Evolutionary conservation across 2,113 vertebrate genomes (phyloP).

Genomic region (Orientallactaga bullata): DNA sequence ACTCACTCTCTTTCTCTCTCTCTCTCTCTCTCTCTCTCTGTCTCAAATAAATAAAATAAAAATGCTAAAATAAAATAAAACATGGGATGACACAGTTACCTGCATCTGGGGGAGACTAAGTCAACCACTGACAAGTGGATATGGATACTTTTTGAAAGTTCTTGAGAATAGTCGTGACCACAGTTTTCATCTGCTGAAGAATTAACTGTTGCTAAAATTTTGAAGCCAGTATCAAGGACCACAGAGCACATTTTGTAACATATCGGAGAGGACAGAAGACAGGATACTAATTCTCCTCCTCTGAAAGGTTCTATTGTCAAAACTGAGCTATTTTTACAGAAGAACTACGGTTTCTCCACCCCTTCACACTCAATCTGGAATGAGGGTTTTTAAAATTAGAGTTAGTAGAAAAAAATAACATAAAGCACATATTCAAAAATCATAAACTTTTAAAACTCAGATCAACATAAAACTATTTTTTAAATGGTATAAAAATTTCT

Average conservation of each 20-base stretch:
- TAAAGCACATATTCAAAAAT: neutral
- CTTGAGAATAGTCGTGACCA: neutral
- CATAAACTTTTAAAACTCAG: neutral
- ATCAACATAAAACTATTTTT: neutral
- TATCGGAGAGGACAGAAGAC: neutral
- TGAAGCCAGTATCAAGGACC: neutral
- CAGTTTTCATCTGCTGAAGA: neutral
- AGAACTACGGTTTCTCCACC: neutral
- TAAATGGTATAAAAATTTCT: neutral
- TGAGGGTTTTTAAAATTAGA: neutral
- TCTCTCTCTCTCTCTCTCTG: too few relatives aligned
- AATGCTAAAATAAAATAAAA: too few relatives aligned
- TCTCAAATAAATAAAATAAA: too few relatives aligned
- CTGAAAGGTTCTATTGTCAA: neutral
- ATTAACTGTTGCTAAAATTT: neutral
- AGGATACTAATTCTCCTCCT: neutral
- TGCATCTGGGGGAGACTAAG: neutral
- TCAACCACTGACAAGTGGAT: neutral
- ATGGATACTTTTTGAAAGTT: neutral
- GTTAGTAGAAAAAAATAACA: neutral
- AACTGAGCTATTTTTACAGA: neutral
- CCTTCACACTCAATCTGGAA: neutral
- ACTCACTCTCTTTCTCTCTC: too few relatives aligned
- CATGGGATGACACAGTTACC: too few relatives aligned
- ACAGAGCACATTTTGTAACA: neutral